These are phyloP conservation scores for Tretioscincus oriximinensis DNA, from an alignment of 2,113 vertebrate species.

Conservation along the genomic window DNA sequence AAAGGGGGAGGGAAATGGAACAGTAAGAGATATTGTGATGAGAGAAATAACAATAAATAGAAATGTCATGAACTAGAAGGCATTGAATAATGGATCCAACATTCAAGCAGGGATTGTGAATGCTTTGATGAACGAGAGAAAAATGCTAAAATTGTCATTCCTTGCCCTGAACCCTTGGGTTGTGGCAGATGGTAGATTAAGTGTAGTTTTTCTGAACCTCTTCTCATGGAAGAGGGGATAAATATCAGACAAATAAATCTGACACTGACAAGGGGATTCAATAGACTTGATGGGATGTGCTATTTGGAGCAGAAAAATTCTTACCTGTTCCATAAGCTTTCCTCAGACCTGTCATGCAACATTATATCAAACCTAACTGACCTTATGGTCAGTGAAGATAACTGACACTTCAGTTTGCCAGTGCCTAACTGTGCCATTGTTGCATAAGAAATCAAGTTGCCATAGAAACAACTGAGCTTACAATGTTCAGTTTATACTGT, in stretches of 20 bases:
- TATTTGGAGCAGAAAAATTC: conserved; percentile 18
- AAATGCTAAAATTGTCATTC: background rate
- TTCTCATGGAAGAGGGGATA: background rate
- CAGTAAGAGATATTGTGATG: background rate
- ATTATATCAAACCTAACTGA: conserved; percentile 12
- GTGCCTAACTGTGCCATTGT: background rate
- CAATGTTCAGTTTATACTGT: conserved; percentile 7
- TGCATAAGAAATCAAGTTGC: conserved; percentile 7
- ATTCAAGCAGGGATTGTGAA: background rate
- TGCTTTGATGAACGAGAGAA: background rate
- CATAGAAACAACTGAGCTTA: background rate
- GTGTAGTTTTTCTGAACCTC: background rate
- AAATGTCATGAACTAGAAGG: background rate
- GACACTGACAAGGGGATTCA: background rate
- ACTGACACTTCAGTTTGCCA: background rate
- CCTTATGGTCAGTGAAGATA: background rate
- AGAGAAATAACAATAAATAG: background rate
- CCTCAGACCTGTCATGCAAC: background rate
- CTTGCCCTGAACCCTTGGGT: background rate
- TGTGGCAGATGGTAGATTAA: background rate
- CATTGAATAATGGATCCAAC: background rate
- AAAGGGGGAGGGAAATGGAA: background rate
- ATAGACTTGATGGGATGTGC: background rate
- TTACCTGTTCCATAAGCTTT: conserved; percentile 16
- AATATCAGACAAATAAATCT: conserved; percentile 1